phyloP scores from a whole-genome alignment of 2,797 vertebrate species.

The Bradypodion ventrale region DNA sequence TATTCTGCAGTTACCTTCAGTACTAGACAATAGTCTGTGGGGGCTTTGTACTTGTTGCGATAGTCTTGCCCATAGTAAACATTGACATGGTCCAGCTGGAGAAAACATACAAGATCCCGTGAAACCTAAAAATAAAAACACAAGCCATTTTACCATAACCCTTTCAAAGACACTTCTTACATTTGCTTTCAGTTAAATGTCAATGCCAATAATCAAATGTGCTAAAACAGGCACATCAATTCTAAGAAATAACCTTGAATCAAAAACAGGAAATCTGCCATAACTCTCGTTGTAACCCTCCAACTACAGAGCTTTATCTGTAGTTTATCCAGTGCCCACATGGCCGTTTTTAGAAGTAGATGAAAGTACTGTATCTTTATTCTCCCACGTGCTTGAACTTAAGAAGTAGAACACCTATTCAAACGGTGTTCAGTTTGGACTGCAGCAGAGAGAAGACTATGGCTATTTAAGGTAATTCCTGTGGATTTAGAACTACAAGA shows the following conservation, averaged over 20 bases:
- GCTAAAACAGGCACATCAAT: background rate
- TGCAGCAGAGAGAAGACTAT: background rate
- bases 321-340: background rate
- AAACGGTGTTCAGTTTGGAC: background rate
- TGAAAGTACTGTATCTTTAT: background rate
- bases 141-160: background rate
- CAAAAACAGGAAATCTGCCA: background rate
- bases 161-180: background rate
- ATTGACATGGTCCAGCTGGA: slow-evolving; percentile 96
- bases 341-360: background rate
- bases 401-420: background rate
- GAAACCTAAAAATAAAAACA: slow-evolving; percentile 82
- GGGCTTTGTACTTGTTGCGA: slow-evolving; percentile 96
- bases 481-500: background rate
- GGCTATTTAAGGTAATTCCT: background rate
- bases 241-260: background rate
- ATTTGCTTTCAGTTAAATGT: background rate
- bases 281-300: background rate
- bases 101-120: slow-evolving; percentile 94
- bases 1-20: slow-evolving; percentile 83
- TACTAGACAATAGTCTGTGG: slow-evolving; percentile 94
- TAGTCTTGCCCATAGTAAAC: slow-evolving; percentile 97
- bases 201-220: background rate
- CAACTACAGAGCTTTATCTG: background rate
- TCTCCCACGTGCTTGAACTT: background rate